Conservation (phyloP, 2,113 vertebrate species). For the Leucosticte australis region DNA sequence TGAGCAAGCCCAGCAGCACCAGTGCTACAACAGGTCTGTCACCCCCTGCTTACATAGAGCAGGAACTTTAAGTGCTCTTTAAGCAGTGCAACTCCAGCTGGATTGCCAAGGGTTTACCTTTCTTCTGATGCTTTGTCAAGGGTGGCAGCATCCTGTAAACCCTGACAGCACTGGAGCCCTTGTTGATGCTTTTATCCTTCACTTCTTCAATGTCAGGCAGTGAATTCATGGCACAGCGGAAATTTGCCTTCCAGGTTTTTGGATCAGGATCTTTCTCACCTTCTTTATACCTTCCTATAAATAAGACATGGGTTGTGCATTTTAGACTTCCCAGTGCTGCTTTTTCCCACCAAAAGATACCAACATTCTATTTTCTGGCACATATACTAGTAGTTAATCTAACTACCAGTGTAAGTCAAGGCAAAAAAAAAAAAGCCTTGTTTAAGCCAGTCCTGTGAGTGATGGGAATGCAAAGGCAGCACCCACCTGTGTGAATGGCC, state of each 20-base stretch:
- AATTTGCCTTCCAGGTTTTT: slow-evolving; percentile 99
- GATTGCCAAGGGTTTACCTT: slow-evolving; percentile 57
- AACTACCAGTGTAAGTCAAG: neutral
- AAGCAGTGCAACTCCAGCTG: neutral
- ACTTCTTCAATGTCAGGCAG: slow-evolving; percentile 94
- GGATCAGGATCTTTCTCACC: slow-evolving; percentile 85
- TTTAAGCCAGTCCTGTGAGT: fast-evolving
- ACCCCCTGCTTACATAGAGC: fast-evolving
- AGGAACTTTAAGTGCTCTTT: neutral
- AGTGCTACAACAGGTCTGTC: neutral
- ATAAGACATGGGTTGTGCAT: neutral
- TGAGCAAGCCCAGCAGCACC: neutral
- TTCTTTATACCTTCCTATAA: slow-evolving; percentile 83
- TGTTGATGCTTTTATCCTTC: slow-evolving; percentile 90
- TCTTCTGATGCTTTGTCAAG: slow-evolving; percentile 76
- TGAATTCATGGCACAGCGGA: slow-evolving; percentile 97
- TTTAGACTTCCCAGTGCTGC: neutral
- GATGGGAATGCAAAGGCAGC: neutral
- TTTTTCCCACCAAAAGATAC: neutral
- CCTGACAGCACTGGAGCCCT: slow-evolving; percentile 87
- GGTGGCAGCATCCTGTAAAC: slow-evolving; percentile 91
- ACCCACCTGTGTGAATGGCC: slow-evolving; percentile 95
- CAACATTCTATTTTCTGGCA: neutral
- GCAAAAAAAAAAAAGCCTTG: neutral
- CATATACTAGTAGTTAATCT: neutral